phyloP scores from a whole-genome alignment of 2,888 invertebrate species.

The Anthoptus insignis region DNA sequence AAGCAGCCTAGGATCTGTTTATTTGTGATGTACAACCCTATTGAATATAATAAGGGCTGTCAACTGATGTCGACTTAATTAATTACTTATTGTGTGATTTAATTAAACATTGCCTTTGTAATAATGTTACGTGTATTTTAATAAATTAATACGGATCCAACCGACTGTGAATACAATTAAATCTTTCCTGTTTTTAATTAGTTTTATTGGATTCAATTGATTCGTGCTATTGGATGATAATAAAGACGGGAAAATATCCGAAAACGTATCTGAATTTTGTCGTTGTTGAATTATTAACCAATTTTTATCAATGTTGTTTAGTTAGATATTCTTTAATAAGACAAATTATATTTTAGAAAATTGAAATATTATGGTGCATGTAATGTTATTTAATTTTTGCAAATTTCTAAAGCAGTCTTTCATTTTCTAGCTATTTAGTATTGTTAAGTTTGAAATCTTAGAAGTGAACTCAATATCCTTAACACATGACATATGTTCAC shows the following conservation, averaged over 20 bases:
- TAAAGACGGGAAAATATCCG: constrained; percentile 9
- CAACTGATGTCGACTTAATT: constrained; percentile 50
- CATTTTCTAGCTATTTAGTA: too few relatives aligned
- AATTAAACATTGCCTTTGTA: constrained; percentile 50
- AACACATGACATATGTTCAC: too few relatives aligned
- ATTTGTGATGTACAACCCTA: constrained; percentile 56
- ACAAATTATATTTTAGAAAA: too few relatives aligned
- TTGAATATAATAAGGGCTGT: constrained; percentile 59
- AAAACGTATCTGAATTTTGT: background rate
- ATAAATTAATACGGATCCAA: constrained; percentile 28
- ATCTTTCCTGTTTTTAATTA: constrained; percentile 32
- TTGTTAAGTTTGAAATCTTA: too few relatives aligned
- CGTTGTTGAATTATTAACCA: background rate
- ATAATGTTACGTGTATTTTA: constrained; percentile 49
- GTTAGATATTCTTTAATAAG: too few relatives aligned
- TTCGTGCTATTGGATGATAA: constrained; percentile 16
- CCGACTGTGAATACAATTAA: constrained; percentile 16
- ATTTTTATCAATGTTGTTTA: too few relatives aligned
- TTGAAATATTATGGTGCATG: too few relatives aligned
- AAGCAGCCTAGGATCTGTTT: too few relatives aligned
- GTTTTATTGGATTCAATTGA: constrained; percentile 30
- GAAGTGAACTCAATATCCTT: too few relatives aligned
- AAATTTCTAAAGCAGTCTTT: too few relatives aligned
- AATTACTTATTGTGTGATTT: constrained; percentile 50
- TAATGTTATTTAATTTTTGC: too few relatives aligned